Conservation (phyloP, 2,113 vertebrate genomes). For the Spilogale gracilis region DNA sequence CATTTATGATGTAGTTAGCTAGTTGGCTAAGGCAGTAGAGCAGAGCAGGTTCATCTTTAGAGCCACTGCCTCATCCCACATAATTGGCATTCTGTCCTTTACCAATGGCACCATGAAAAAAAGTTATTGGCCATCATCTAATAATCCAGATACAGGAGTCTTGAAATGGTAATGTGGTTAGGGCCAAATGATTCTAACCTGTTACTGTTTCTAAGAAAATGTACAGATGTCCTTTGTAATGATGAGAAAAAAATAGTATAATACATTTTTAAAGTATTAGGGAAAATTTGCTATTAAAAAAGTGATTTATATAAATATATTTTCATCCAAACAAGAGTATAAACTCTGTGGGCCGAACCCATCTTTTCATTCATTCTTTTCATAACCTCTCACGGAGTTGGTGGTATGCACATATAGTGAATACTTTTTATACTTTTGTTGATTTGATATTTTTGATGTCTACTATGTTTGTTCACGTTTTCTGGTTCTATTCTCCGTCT, state of each 20-base stretch:
- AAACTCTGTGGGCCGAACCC: neutral
- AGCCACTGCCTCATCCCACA: neutral
- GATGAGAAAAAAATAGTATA: neutral
- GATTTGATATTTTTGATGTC: neutral
- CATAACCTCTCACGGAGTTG: neutral
- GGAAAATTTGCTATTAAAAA: neutral
- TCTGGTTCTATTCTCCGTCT: conserved; percentile 7
- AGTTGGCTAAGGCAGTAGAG: neutral
- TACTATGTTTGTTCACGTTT: neutral
- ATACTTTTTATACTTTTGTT: neutral
- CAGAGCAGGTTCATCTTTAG: neutral
- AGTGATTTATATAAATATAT: neutral
- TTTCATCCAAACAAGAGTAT: neutral
- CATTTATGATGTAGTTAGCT: neutral
- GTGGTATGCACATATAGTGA: neutral
- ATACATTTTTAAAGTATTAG: neutral
- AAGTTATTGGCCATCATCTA: neutral
- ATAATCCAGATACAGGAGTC: neutral
- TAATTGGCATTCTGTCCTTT: neutral
- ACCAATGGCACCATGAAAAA: neutral
- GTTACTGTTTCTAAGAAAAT: neutral
- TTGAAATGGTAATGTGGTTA: neutral
- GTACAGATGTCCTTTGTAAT: neutral
- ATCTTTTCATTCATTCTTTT: neutral
- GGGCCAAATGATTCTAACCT: neutral